Base-by-base conservation (phyloP, 2,113 vertebrate species). In the Hylia prasina region DNA sequence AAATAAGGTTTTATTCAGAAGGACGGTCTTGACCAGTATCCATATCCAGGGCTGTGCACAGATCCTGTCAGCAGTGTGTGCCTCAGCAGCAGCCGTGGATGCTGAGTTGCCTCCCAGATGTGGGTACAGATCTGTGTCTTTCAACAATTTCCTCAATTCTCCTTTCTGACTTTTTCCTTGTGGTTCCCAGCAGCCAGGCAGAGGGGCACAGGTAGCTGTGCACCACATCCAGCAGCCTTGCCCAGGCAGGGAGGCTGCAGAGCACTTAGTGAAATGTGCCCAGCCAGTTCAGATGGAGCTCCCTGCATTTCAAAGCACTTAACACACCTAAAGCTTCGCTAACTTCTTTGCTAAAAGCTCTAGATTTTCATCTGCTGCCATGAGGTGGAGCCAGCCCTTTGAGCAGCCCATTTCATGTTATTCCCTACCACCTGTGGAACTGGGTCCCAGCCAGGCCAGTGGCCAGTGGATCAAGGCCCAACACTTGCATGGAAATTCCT, bases 11-110 rank as follows among this genome's bases (percentile, higher is more conserved):
- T 85, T 44, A 7, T 50, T 76, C 53, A 42, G 44, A n/a, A 58
- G 57, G n/a, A 6, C 0, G 0, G 10, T 27, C 27, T 63, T 45
- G 18, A 45, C 35, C 40, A 3, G 6, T 18, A 2, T 7, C 70
- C n/a, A 5, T 14, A 7, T 0, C 13, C 64, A 50, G 40, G 24
- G 28, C 47, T 50, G 69, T 22, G 53, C 40, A 5, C 5, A 13
- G 65, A 21, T 39, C 53, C 77, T 66, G 5, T 9, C 69, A 17
- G 51, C 50, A 73, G 39, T 28, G 0, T 6, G 22, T 28, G 54
- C 53, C 50, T 19, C 2, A 2, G 61, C 73, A 27, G 42, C 5
- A 31, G 44, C 23, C 1, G 1, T 33, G 69, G 60, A 8, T 73
- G n/a, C 69, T 17, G 54, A 42, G 8, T 19, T 56, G 58, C 35